Base-by-base conservation (phyloP, 30 jellyfish, hydroid and myxozoan genomes). In the Chrysaora quinquecirrha region DNA sequence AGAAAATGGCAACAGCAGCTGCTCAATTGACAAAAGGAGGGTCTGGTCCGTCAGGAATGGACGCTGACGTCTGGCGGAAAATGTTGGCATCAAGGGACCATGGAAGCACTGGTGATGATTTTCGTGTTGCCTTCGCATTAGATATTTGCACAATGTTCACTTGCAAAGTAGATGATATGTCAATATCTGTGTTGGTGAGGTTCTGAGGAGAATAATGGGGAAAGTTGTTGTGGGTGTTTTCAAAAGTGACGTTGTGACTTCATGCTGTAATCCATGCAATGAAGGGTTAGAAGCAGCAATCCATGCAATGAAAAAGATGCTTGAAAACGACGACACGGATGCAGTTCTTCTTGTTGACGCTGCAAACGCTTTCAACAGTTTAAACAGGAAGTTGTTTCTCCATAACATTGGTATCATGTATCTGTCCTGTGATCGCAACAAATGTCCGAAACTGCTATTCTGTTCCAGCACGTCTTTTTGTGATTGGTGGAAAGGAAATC, bases 221-320 rank as follows among this genome's bases (percentile, higher is more conserved):
- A 69, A 69, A 18, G 82, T 27, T 3, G 38, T 33, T 18, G 32
- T 35, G 20, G 25, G 27, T 2, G 48, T 24, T 22, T 64, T 32
- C 11, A 2, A 3, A 4, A 11, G 11, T 3, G 48, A 64, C 19
- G 27, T 64, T 16, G 16, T 43, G 78, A 12, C 9, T 18, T 18
- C 30, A 71, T 11, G 84, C 84, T 4, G 84, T 79, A 11, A 71
- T 71, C 27, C 84, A 71, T 20, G 84, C 84, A 3, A 46, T 71
- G n/a, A n/a, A n/a, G n/a, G n/a, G n/a, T n/a, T n/a, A n/a, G n/a
- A n/a, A n/a, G n/a, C 28, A 30, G 34, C 3, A 4, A 71, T n/a
- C n/a, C n/a, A n/a, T n/a, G n/a, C n/a, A n/a, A n/a, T n/a, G n/a
- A n/a, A n/a, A n/a, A n/a, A n/a, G 20, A 20, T 71, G 3, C 34